Percentiles rank a stretch among this genome's conserved stretches.
Conservation (phyloP, 2,888 invertebrate genomes). For the Aphrophora alni region DNA sequence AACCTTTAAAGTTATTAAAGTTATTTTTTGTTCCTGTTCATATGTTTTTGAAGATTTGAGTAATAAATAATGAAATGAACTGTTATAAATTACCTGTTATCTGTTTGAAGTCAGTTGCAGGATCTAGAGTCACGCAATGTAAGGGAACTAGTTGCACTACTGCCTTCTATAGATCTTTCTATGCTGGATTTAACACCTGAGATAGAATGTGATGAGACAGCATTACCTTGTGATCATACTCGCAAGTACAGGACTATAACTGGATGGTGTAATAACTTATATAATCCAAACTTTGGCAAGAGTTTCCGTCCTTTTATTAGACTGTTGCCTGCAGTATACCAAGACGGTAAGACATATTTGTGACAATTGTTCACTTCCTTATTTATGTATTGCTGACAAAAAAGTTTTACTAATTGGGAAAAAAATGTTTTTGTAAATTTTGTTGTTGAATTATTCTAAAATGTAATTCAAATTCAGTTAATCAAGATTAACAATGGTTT, state of each 20-base stretch:
- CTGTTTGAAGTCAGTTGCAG: constrained; percentile 53
- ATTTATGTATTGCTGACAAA: too few species aligned
- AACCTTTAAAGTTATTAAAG: too few species aligned
- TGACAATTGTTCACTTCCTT: too few species aligned
- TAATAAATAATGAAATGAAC: too few species aligned
- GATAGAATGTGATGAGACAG: constrained; percentile 57
- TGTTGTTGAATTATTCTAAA: too few species aligned
- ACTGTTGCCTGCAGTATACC: constrained; percentile 57
- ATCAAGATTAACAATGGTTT: too few species aligned
- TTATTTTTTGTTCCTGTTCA: too few species aligned
- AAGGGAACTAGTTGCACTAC: constrained; percentile 56
- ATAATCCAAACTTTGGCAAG: constrained; percentile 58
- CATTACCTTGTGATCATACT: constrained; percentile 60
- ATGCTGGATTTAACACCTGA: constrained; percentile 28
- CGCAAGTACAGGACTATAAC: constrained; percentile 57
- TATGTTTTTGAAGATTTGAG: too few species aligned
- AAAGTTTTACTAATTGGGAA: too few species aligned
- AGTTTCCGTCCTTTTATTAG: constrained; percentile 57
- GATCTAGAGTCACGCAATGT: constrained; percentile 55
- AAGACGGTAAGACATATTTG: constrained; percentile 55
- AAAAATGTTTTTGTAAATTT: too few species aligned
- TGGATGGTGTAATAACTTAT: constrained; percentile 62
- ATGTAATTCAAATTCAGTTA: too few species aligned
- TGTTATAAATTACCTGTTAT: not conserved
- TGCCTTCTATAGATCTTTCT: constrained; percentile 58